Evolutionary conservation across 1,140 invertebrate species (phyloP).

Genomic region (Zelostemma sp.): DNA sequence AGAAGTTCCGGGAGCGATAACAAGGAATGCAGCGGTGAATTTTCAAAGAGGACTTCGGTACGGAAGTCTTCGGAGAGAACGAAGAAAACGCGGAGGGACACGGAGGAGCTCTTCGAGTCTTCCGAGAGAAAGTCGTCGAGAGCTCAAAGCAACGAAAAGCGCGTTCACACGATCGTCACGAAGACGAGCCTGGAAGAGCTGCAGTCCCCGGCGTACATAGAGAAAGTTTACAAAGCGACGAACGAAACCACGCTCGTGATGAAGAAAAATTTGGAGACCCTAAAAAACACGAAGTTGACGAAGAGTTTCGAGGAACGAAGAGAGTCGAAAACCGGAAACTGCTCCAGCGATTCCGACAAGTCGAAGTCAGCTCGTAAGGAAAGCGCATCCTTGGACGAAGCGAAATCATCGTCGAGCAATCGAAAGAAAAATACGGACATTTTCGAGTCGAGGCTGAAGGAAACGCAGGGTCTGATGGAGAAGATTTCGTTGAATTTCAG

Average conservation of each 20-base stretch:
- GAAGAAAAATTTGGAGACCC: slow-evolving; percentile 52
- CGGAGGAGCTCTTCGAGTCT: slow-evolving; percentile 6
- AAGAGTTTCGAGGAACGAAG: slow-evolving; percentile 5
- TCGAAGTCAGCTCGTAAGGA: slow-evolving; percentile 12
- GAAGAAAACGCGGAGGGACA: background rate
- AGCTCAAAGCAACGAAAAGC: background rate
- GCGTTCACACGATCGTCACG: slow-evolving; percentile 47
- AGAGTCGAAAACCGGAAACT: slow-evolving; percentile 2
- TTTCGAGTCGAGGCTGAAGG: slow-evolving; percentile 50
- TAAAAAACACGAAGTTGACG: slow-evolving; percentile 35
- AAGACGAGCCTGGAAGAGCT: slow-evolving; percentile 55
- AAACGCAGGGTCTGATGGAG: slow-evolving; percentile 55
- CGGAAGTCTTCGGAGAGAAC: slow-evolving; percentile 2
- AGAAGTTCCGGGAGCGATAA: background rate
- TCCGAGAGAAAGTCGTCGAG: slow-evolving; percentile 6
- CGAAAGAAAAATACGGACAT: slow-evolving; percentile 14
- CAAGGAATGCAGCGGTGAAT: background rate
- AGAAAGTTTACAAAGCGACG: slow-evolving; percentile 59
- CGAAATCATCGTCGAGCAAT: slow-evolving; percentile 1
- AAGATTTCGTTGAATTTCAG: slow-evolving; percentile 49
- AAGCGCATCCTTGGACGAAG: too few relatives aligned
- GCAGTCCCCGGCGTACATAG: slow-evolving; percentile 53
- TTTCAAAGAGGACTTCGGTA: background rate
- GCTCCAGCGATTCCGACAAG: background rate
- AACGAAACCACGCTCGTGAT: slow-evolving; percentile 53